These are phyloP conservation scores for Sarcophaga variegata DNA, from an alignment of 2,888 invertebrate species.

Conservation along the genomic window DNA sequence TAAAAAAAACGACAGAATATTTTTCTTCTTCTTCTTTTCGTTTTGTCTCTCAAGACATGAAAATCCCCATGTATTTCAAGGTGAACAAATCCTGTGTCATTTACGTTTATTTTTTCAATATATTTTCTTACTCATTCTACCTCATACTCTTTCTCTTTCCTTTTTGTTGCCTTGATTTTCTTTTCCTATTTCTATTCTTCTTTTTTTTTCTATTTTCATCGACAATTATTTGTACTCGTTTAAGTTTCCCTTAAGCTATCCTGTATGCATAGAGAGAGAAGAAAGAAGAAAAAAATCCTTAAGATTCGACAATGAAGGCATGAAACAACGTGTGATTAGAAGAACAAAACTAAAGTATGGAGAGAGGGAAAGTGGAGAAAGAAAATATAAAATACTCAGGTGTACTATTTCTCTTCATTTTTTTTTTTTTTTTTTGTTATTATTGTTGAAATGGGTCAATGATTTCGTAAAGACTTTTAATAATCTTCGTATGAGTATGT, in stretches of 20 bases:
- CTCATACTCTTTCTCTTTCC: background rate
- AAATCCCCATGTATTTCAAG: slow-evolving; percentile 36
- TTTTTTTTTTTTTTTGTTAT: background rate
- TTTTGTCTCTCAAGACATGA: background rate
- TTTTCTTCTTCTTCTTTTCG: background rate
- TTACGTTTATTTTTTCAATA: slow-evolving; percentile 25
- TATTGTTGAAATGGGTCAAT: slow-evolving; percentile 59
- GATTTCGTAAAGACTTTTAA: slow-evolving; percentile 65
- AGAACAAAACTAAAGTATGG: too few relatives aligned
- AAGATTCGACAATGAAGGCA: too few relatives aligned
- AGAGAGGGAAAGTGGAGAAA: background rate
- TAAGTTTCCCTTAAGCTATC: slow-evolving; percentile 52
- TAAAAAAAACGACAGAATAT: background rate
- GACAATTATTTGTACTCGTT: background rate
- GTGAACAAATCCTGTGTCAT: slow-evolving; percentile 44
- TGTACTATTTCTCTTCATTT: slow-evolving; percentile 25
- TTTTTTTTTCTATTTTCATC: background rate
- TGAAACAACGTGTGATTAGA: background rate
- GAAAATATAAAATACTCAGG: slow-evolving; percentile 37
- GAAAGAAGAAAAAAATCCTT: slow-evolving; percentile 5
- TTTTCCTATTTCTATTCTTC: background rate
- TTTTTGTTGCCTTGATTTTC: slow-evolving; percentile 17
- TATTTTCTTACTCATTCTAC: slow-evolving; percentile 23
- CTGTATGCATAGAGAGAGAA: slow-evolving; percentile 21
- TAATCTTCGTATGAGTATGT: slow-evolving; percentile 61